Evolutionary conservation across 2,888 invertebrate genomes (phyloP).

Genomic region (Meloe dianella): DNA sequence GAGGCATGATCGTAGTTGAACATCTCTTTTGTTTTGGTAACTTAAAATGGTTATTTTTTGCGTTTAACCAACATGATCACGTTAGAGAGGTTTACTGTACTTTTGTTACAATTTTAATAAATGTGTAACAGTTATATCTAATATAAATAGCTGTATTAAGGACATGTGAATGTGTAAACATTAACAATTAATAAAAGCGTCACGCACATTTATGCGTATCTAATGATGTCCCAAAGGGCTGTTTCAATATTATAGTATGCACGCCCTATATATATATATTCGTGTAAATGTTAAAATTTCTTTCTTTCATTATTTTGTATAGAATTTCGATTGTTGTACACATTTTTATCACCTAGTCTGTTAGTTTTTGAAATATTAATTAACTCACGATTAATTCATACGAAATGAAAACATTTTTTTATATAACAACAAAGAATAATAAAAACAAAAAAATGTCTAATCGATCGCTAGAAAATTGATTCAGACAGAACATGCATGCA

Average conservation of each 20-base stretch:
- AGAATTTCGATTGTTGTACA: constrained; percentile 12
- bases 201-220: constrained; percentile 29
- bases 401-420: background rate
- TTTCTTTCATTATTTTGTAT: constrained; percentile 20
- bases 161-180: constrained; percentile 30
- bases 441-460: constrained; percentile 19
- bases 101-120: background rate
- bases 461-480: constrained; percentile 29
- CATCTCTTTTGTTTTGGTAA: too few species aligned
- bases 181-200: constrained; percentile 31
- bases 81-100: background rate
- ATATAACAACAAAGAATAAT: background rate
- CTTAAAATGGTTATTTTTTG: too few species aligned
- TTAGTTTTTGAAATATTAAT: constrained; percentile 18
- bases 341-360: constrained; percentile 12
- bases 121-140: background rate
- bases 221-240: constrained; percentile 29
- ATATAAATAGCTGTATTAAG: constrained; percentile 16
- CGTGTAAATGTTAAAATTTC: constrained; percentile 21
- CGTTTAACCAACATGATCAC: too few species aligned
- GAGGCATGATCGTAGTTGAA: too few species aligned
- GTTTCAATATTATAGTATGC: constrained; percentile 29
- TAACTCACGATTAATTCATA: background rate
- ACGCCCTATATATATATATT: background rate
- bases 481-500: constrained; percentile 33